Evolutionary conservation across 64 coral and sea anemone species (phyloP).

Genomic region (Dendronephthya gigantea): DNA sequence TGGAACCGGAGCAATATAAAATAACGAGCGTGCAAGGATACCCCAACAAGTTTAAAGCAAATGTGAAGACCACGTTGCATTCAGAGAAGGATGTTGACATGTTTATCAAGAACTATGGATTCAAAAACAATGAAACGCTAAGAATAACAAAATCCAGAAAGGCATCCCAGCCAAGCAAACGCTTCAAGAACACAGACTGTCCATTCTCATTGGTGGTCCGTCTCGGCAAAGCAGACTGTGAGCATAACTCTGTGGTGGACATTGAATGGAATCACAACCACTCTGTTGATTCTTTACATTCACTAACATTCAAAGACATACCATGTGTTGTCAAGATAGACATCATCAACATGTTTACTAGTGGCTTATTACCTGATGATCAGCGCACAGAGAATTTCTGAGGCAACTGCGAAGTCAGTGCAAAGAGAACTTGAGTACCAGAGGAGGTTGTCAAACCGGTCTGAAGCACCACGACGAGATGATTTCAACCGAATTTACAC

Average conservation of each 20-base stretch:
- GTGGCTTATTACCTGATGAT: neutral
- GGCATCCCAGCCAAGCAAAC: neutral
- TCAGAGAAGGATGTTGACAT: neutral
- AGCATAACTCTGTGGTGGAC: neutral
- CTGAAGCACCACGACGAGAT: neutral
- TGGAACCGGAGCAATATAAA: neutral
- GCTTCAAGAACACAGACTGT: neutral
- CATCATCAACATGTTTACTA: neutral
- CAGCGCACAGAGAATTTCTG: neutral
- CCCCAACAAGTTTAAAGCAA: neutral
- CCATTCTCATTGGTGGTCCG: neutral
- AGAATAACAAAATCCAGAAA: neutral
- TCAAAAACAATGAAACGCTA: neutral
- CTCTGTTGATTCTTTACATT: neutral
- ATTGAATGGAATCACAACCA: slow-evolving; percentile 11
- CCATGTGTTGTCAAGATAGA: neutral
- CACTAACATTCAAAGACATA: neutral
- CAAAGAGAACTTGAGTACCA: slow-evolving; percentile 14
- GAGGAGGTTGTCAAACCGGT: neutral
- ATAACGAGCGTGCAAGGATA: neutral
- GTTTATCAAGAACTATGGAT: neutral
- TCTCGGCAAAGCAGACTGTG: neutral
- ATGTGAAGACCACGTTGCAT: neutral
- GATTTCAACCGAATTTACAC: neutral
- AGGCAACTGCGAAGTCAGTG: neutral